phyloP scores from a whole-genome alignment of 2,113 vertebrate genomes.

The Meleagris gallopavo region DNA sequence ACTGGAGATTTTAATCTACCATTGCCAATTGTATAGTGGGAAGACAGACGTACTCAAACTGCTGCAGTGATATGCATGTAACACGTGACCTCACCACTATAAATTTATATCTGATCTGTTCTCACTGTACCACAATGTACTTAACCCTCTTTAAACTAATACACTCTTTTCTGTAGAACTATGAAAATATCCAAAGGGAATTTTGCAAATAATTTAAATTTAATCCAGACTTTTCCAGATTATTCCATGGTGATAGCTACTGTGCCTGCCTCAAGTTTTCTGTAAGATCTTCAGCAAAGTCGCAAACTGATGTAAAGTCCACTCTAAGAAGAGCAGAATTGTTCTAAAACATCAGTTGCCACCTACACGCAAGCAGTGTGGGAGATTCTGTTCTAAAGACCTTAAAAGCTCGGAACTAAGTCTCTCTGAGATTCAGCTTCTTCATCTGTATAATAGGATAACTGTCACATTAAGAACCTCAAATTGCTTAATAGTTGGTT shows the following conservation, averaged over 20 bases:
- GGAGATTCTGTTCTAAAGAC: not conserved
- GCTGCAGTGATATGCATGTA: not conserved
- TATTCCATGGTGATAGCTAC: not conserved
- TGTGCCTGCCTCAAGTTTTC: not conserved
- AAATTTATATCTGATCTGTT: not conserved
- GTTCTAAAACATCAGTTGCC: not conserved
- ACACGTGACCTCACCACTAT: not conserved
- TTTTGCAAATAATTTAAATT: not conserved
- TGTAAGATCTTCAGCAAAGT: not conserved
- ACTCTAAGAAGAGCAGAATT: not conserved
- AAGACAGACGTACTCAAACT: not conserved
- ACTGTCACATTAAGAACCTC: not conserved
- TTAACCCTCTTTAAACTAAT: not conserved
- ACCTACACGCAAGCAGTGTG: not conserved
- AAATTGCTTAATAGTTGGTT: slow-evolving; percentile 40
- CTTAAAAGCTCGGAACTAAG: not conserved
- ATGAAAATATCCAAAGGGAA: not conserved
- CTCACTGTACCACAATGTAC: not conserved
- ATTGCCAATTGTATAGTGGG: not conserved
- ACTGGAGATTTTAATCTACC: slow-evolving; percentile 2
- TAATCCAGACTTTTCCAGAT: not conserved
- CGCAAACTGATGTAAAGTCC: not conserved
- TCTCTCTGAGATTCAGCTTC: not conserved
- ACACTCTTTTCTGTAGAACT: not conserved
- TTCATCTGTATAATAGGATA: slow-evolving; percentile 5